Evolutionary conservation across 2,888 invertebrate species (phyloP), one percentile per base, ranked within the genome.

Genomic region (Thyatira batis): DNA sequence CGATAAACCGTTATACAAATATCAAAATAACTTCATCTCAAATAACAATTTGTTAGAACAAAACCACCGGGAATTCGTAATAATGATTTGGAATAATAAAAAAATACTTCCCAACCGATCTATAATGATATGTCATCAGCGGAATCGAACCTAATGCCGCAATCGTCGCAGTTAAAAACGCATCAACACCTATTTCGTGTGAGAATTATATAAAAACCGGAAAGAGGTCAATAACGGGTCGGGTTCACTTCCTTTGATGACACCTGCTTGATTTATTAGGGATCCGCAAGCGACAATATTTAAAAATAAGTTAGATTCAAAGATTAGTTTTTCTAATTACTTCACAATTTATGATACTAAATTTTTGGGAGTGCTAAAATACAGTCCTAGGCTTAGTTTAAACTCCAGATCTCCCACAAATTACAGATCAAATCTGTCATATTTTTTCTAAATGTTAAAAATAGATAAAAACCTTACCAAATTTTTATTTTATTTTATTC

Each of bases 191-290:
- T 72, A 64, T 64, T 66, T 61, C 62, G 71, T 76, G 80, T 75
- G 80, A 78, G 69, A 69, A 67, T 45, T 52, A 51, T 23, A 52
- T 30, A 55, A 49, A 27, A 55, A 61, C 78, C 78, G 81, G 82
- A 80, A 74, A 66, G 71, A 72, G 78, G 78, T 80, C 80, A 76
- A 55, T 74, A 71, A 69, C 73, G 74, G 78, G 61, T 68, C 70
- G 67, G 49, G 51, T 51, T 21, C 46, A 69, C 75, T 81, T 77
- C 75, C 73, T 72, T 49, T 25, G 53, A 53, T 69, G 63, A 65
- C 82, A 82, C 78, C 82, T 82, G 80, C 68, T 56, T 39, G 10
- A 52, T 27, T 9, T 27, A 27, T 60, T 73, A 67, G 74, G 69
- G 68, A n/a, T 65, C 66, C 53, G 49, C 60, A 5, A 23, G n/a